Evolutionary conservation across 2,113 vertebrate genomes (phyloP).

Genomic region (Triplophysa tibetana): DNA sequence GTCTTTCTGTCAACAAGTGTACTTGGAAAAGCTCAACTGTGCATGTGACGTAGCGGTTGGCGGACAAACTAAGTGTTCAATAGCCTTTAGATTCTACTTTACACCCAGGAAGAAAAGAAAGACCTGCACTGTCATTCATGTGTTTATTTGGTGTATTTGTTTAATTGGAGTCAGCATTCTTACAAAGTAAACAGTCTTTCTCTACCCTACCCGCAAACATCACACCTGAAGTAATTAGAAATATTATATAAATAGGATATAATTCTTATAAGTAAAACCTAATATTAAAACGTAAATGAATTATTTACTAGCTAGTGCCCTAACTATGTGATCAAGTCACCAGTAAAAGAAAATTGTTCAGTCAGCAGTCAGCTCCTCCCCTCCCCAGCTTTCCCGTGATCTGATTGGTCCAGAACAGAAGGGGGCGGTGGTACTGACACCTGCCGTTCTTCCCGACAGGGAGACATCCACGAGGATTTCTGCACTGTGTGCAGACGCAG

Average conservation of each 20-base stretch:
- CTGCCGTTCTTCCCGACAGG: slow-evolving; percentile 87
- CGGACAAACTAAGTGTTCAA: no score
- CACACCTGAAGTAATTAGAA: slow-evolving; percentile 15
- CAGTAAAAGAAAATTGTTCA: slow-evolving; percentile 11
- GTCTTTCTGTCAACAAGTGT: no score
- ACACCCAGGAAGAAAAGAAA: slow-evolving; percentile 25
- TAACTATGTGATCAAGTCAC: slow-evolving; percentile 8
- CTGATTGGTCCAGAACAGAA: slow-evolving; percentile 61
- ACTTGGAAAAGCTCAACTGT: no score
- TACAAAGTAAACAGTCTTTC: slow-evolving; percentile 76
- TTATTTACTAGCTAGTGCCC: background rate
- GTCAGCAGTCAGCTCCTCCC: slow-evolving; percentile 47
- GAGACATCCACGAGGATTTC: slow-evolving; percentile 99
- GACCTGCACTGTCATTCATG: slow-evolving; percentile 58
- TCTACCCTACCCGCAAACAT: slow-evolving; percentile 28
- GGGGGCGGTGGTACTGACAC: slow-evolving; percentile 74
- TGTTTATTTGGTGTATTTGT: slow-evolving; percentile 60
- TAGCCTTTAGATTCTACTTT: background rate
- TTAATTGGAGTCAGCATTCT: slow-evolving; percentile 62
- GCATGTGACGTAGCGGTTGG: no score
- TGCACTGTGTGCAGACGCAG: slow-evolving; percentile 99
- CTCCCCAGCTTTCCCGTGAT: slow-evolving; percentile 54
- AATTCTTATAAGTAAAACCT: background rate
- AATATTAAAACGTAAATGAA: background rate
- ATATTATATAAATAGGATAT: background rate